Conservation (phyloP, 2,113 vertebrate genomes). For the Cyphomyrus plagiostoma region DNA sequence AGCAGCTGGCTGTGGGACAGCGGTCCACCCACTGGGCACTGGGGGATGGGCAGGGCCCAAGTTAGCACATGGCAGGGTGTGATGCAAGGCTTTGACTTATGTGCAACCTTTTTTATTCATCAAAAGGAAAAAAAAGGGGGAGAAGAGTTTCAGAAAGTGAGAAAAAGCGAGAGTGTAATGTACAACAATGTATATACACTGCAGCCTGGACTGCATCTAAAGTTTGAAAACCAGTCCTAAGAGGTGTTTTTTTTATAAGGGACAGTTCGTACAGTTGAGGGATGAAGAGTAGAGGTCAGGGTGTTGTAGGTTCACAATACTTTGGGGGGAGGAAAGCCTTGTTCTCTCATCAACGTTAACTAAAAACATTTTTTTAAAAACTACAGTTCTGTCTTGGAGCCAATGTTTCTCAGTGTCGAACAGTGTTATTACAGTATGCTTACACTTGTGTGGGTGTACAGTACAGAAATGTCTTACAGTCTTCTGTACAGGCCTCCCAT, state of each 20-base stretch:
- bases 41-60: slow-evolving; percentile 38
- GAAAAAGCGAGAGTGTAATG: slow-evolving; percentile 75
- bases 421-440: slow-evolving; percentile 96
- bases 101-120: slow-evolving; percentile 51
- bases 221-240: slow-evolving; percentile 98
- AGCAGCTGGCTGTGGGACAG: slow-evolving; percentile 72
- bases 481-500: slow-evolving; percentile 94
- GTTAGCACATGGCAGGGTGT: slow-evolving; percentile 51
- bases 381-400: slow-evolving; percentile 97
- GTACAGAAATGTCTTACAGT: slow-evolving; percentile 94
- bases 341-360: slow-evolving; percentile 82
- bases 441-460: slow-evolving; percentile 96
- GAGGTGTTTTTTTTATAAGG: slow-evolving; percentile 91
- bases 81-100: slow-evolving; percentile 40
- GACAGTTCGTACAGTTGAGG: slow-evolving; percentile 99
- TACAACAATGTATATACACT: slow-evolving; percentile 97
- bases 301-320: slow-evolving; percentile 99
- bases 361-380: slow-evolving; percentile 98
- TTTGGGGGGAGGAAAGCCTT: slow-evolving; percentile 97
- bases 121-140: slow-evolving; percentile 45
- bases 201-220: slow-evolving; percentile 89
- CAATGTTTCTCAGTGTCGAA: slow-evolving; percentile 93
- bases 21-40: slow-evolving; percentile 35
- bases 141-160: slow-evolving; percentile 69
- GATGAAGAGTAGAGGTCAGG: slow-evolving; percentile 96